phyloP scores from a whole-genome alignment of 1,140 invertebrate species.

The Battus philenor region DNA sequence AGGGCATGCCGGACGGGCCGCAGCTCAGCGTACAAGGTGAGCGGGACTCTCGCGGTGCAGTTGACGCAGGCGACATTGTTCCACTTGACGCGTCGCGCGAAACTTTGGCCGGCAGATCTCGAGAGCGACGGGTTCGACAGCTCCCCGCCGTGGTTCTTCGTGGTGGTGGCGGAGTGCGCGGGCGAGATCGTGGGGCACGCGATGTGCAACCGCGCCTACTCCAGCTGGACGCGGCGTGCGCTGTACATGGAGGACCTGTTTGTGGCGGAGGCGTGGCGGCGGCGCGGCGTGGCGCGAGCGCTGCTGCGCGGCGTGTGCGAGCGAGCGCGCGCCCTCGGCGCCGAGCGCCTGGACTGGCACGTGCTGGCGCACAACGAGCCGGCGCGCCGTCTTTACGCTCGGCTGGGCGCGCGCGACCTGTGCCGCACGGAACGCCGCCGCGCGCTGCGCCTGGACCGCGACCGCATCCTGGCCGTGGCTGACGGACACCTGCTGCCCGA shows the following conservation, averaged over 20 bases:
- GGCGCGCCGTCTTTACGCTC: conserved; percentile 45
- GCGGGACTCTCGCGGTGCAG: too few relatives aligned
- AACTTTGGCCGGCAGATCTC: conserved; percentile 24
- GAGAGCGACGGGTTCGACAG: conserved; percentile 33
- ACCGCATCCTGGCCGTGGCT: conserved; percentile 33
- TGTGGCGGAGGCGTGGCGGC: conserved; percentile 33
- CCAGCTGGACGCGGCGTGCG: conserved; percentile 52
- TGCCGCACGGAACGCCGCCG: conserved; percentile 35
- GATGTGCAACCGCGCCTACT: conserved; percentile 51
- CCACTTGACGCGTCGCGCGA: too few relatives aligned
- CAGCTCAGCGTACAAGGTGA: conserved; percentile 31
- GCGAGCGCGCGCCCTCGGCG: conserved; percentile 24
- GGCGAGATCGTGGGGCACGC: conserved; percentile 31
- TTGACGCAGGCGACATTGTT: too few relatives aligned
- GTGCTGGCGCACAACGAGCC: conserved; percentile 39
- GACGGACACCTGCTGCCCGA: conserved; percentile 18
- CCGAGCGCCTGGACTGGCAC: conserved; percentile 50
- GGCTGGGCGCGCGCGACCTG: conserved; percentile 45
- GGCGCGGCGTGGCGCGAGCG: conserved; percentile 29
- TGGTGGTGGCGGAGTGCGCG: conserved; percentile 33
- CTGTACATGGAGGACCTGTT: conserved; percentile 57
- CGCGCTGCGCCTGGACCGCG: conserved; percentile 40
- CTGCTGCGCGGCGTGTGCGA: conserved; percentile 40
- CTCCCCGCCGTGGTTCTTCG: conserved; percentile 46
- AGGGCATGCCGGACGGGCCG: conserved; percentile 35